phyloP scores from a whole-genome alignment of 1,140 invertebrate genomes.

The Drosophila lacertosa region DNA sequence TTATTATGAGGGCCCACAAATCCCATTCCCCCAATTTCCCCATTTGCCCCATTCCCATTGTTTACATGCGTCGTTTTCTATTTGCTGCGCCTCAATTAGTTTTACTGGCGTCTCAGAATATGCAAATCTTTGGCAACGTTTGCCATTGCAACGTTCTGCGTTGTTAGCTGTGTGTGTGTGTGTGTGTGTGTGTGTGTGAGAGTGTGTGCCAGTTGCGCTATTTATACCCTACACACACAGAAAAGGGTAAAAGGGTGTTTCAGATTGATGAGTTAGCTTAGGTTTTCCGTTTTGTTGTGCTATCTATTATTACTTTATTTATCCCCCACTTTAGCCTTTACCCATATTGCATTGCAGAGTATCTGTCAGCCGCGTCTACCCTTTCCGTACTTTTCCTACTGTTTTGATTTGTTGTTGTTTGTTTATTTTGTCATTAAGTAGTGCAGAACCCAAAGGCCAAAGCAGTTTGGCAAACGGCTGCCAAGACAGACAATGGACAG shows the following conservation, averaged over 20 bases:
- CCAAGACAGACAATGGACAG: slow-evolving; percentile 40
- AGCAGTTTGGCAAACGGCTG: slow-evolving; percentile 50
- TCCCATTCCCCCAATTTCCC: slow-evolving; percentile 10
- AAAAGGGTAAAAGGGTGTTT: slow-evolving; percentile 23
- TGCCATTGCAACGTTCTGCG: slow-evolving; percentile 22
- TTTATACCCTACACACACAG: slow-evolving; percentile 33
- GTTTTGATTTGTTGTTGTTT: slow-evolving; percentile 73
- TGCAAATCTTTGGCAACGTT: slow-evolving; percentile 45
- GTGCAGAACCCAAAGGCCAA: slow-evolving; percentile 66
- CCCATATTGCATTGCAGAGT: neutral
- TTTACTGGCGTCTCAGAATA: slow-evolving; percentile 62
- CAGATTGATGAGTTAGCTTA: neutral
- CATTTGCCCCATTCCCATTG: slow-evolving; percentile 27
- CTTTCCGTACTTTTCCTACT: slow-evolving; percentile 29
- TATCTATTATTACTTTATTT: slow-evolving; percentile 24
- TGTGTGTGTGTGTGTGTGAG: slow-evolving; percentile 1
- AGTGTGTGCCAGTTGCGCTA: slow-evolving; percentile 30
- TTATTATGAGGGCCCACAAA: slow-evolving; percentile 54
- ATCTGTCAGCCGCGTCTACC: slow-evolving; percentile 20
- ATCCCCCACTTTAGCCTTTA: neutral
- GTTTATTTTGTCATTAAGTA: slow-evolving; percentile 56
- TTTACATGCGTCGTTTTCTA: slow-evolving; percentile 59
- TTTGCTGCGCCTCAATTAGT: slow-evolving; percentile 75
- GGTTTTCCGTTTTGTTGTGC: slow-evolving; percentile 1
- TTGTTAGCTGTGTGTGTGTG: slow-evolving; percentile 1